These are phyloP conservation scores for Strix aluco DNA, from an alignment of 2,113 vertebrate species.

Conservation along the genomic window DNA sequence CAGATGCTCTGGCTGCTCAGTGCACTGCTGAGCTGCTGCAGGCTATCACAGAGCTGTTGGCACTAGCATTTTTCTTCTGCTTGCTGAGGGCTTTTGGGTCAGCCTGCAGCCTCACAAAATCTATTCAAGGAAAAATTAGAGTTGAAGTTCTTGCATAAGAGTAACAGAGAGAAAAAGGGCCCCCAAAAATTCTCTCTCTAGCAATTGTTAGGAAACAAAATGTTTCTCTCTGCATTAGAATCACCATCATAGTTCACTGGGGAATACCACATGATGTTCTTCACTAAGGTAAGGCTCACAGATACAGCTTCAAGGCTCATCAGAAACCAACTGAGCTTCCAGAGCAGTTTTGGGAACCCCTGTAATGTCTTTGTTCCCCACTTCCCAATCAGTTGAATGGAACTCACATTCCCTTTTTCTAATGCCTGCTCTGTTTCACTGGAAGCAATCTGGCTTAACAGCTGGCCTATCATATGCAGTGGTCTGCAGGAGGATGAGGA, in stretches of 20 bases:
- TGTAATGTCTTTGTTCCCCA: not conserved
- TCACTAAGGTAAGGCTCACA: not conserved
- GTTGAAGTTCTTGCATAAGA: not conserved
- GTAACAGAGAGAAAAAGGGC: not conserved
- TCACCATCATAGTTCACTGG: not conserved
- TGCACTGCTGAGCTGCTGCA: not conserved
- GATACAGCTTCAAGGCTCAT: not conserved
- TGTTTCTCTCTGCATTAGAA: not conserved
- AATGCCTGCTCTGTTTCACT: not conserved
- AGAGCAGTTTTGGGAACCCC: not conserved
- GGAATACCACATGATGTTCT: not conserved
- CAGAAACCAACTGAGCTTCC: not conserved
- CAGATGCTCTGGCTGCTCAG: not conserved
- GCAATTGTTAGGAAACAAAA: not conserved
- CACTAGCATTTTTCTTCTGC: conserved; percentile 39
- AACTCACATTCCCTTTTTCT: not conserved
- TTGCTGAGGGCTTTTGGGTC: conserved; percentile 35
- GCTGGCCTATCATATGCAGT: not conserved
- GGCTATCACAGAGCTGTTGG: conserved; percentile 33
- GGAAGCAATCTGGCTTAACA: not conserved
- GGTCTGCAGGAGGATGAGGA: not conserved
- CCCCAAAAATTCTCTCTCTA: not conserved
- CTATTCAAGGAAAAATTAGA: conserved; percentile 15
- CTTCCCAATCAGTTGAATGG: not conserved
- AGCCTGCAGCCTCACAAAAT: conserved; percentile 13